Conservation (phyloP, 2,113 vertebrate species). For the Tyrannus savana region DNA sequence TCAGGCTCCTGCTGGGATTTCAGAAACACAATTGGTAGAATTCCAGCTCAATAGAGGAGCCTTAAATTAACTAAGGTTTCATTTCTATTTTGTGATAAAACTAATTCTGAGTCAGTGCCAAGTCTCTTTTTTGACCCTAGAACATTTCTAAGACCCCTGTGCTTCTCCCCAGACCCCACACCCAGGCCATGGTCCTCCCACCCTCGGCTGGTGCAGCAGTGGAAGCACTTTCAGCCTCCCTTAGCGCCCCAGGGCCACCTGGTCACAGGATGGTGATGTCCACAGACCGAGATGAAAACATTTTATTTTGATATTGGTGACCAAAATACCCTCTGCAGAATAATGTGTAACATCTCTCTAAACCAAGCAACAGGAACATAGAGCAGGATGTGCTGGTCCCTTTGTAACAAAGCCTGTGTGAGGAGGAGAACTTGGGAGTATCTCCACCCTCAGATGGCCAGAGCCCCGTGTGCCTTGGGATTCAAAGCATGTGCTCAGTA, state of each 20-base stretch:
- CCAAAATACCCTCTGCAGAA: not conserved
- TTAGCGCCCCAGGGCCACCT: not conserved
- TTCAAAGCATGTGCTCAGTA: not conserved
- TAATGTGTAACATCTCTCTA: not conserved
- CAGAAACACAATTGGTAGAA: slow-evolving; percentile 18
- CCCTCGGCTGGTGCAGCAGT: not conserved
- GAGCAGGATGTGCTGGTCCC: not conserved
- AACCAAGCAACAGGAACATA: accelerated
- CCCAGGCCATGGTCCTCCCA: not conserved
- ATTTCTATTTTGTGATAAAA: slow-evolving; percentile 10
- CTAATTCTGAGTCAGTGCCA: not conserved
- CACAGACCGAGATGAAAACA: not conserved
- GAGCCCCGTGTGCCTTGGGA: not conserved
- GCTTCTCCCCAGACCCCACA: not conserved
- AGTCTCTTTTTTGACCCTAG: not conserved
- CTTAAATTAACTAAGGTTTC: not conserved
- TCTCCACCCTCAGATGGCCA: not conserved
- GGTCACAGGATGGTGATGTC: not conserved
- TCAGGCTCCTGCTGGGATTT: slow-evolving; percentile 22
- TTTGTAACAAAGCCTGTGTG: not conserved
- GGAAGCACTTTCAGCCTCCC: not conserved
- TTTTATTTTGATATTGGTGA: not conserved
- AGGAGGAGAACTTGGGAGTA: not conserved
- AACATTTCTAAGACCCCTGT: not conserved
- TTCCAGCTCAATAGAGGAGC: not conserved